phyloP scores from a whole-genome alignment of 1,140 invertebrate genomes.

The Drosophila tropicalis region DNA sequence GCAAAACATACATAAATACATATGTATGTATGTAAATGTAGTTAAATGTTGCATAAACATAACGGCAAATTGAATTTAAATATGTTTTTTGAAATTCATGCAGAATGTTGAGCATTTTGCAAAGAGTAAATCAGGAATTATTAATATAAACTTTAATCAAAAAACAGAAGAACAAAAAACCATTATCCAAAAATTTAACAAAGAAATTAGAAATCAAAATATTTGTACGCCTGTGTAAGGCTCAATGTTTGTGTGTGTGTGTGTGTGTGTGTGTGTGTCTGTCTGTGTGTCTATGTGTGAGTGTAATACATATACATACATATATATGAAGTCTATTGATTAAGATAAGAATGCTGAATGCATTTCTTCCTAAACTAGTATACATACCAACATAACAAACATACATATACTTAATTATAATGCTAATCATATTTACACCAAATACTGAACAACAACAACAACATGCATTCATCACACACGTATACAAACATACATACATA shows the following conservation, averaged over 20 bases:
- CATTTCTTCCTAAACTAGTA: constrained; percentile 21
- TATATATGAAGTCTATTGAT: constrained; percentile 43
- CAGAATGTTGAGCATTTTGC: constrained; percentile 26
- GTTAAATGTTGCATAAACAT: constrained; percentile 53
- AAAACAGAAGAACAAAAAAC: constrained; percentile 29
- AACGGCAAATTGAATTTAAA: constrained; percentile 38
- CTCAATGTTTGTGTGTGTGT: constrained; percentile 10
- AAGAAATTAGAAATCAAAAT: constrained; percentile 18
- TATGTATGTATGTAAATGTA: constrained; percentile 25
- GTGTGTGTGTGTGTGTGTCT: constrained; percentile 13
- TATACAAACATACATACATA: constrained; percentile 39
- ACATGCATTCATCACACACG: constrained; percentile 46
- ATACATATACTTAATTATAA: constrained; percentile 32
- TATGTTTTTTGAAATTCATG: constrained; percentile 38
- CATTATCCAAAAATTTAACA: constrained; percentile 18
- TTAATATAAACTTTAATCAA: constrained; percentile 53
- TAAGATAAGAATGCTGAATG: constrained; percentile 41
- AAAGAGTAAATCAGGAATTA: constrained; percentile 49
- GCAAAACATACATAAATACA: no score
- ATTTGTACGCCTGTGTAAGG: constrained; percentile 36
- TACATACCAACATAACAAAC: constrained; percentile 13
- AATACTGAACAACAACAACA: constrained; percentile 21
- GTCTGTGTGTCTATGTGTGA: constrained; percentile 21
- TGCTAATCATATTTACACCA: constrained; percentile 54
- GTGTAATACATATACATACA: constrained; percentile 39